phyloP scores from a whole-genome alignment of 2,797 vertebrate genomes.

The Melanotaenia parkinsoni region DNA sequence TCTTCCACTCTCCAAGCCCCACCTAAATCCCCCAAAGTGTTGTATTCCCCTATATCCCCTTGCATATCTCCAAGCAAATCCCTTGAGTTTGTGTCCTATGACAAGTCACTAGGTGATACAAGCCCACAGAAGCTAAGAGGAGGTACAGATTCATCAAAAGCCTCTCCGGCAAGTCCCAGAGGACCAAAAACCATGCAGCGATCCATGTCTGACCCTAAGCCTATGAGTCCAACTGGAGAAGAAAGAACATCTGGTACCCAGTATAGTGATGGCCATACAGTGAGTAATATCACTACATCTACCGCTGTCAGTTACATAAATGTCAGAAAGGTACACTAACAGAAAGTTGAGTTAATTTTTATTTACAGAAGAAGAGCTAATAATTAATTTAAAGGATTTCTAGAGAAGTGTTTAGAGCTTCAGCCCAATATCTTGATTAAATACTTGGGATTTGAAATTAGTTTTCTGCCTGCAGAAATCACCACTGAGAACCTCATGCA shows the following conservation, averaged over 20 bases:
- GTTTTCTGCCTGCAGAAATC: constrained; percentile 76
- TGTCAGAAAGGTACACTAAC: not conserved
- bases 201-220: constrained; percentile 97
- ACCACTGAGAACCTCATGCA: constrained; percentile 64
- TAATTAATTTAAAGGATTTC: constrained; percentile 9
- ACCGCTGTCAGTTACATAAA: constrained; percentile 7
- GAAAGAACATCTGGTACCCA: constrained; percentile 92
- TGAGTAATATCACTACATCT: constrained; percentile 80
- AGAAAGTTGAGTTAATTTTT: constrained; percentile 3
- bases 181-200: constrained; percentile 94
- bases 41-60: constrained; percentile 97
- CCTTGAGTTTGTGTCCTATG: constrained; percentile 93
- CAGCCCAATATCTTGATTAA: constrained; percentile 10
- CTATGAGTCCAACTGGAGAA: constrained; percentile 97
- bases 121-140: constrained; percentile 90
- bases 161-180: constrained; percentile 90
- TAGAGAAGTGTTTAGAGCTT: not conserved
- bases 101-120: constrained; percentile 90
- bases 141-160: constrained; percentile 85
- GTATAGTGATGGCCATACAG: constrained; percentile 90
- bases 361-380: not conserved
- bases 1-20: constrained; percentile 87
- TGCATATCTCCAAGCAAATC: constrained; percentile 94
- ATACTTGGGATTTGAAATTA: constrained; percentile 60
- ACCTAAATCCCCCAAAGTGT: constrained; percentile 96